Evolutionary conservation across 2,113 vertebrate genomes (phyloP).

Genomic region (Dicerorhinus sumatrensis): DNA sequence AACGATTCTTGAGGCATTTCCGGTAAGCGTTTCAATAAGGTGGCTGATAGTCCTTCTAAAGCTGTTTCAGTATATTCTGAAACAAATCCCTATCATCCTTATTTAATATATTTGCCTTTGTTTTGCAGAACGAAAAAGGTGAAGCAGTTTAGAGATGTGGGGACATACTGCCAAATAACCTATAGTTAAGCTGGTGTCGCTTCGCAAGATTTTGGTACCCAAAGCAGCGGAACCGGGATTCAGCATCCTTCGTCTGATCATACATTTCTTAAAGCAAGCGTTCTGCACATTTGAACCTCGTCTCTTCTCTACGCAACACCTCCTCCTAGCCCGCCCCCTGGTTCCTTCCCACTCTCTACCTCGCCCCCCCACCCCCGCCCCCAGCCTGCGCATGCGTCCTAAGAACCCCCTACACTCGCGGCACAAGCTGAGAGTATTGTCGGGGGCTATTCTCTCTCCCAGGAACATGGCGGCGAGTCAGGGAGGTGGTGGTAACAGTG

Average conservation of each 20-base stretch:
- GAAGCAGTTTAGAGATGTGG: conserved; percentile 36
- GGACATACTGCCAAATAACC: not conserved
- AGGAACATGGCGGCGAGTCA: conserved; percentile 95
- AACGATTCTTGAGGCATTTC: conserved; percentile 26
- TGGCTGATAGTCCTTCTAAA: not conserved
- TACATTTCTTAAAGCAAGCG: conserved; percentile 21
- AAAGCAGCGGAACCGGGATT: conserved; percentile 43
- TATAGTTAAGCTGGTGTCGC: not conserved
- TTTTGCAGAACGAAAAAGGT: conserved; percentile 58
- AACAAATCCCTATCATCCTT: not conserved
- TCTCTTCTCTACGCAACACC: not conserved
- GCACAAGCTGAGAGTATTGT: conserved; percentile 89
- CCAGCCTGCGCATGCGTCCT: conserved; percentile 75
- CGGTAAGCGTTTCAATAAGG: not conserved
- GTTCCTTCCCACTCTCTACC: conserved; percentile 42
- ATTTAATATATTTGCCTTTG: conserved; percentile 51
- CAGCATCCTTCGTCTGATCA: conserved; percentile 64
- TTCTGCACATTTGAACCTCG: not conserved
- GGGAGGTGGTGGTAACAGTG: conserved; percentile 84
- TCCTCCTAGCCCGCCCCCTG: not conserved
- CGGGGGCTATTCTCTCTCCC: conserved; percentile 86
- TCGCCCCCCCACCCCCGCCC: conserved; percentile 46
- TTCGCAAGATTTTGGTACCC: conserved; percentile 72
- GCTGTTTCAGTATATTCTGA: conserved; percentile 20
- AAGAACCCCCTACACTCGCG: conserved; percentile 61